Conservation (phyloP, 2,113 vertebrate species). For the Symphodus melops region DNA sequence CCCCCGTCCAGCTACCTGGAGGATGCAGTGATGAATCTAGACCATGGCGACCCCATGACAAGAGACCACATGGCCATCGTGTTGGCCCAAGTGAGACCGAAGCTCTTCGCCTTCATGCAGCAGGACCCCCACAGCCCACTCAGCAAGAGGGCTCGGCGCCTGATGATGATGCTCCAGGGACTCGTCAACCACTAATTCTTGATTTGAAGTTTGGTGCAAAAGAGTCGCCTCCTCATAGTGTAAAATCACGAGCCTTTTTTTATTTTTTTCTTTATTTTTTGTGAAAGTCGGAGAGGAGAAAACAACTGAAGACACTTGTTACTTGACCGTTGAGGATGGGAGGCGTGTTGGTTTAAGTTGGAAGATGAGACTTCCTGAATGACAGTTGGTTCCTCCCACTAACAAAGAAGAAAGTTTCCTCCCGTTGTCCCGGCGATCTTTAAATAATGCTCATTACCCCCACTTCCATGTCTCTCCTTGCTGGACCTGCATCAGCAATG, state of each 20-base stretch:
- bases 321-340: not conserved
- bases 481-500: conserved; percentile 7
- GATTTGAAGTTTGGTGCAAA: not conserved
- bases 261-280: fast-evolving
- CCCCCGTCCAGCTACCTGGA: conserved; percentile 90
- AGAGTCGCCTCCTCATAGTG: not conserved
- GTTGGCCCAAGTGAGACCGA: conserved; percentile 92
- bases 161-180: conserved; percentile 97
- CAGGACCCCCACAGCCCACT: conserved; percentile 90
- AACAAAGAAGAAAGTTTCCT: not conserved
- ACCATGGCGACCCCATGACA: conserved; percentile 95
- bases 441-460: not conserved
- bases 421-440: not conserved
- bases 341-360: not conserved
- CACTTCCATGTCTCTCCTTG: no score
- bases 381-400: not conserved
- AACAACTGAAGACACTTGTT: not conserved
- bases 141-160: conserved; percentile 90
- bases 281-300: conserved; percentile 15
- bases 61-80: conserved; percentile 96
- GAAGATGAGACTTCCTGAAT: not conserved
- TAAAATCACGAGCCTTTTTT: not conserved
- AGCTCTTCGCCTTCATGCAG: conserved; percentile 94
- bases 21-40: conserved; percentile 96
- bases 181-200: conserved; percentile 88